Evolutionary conservation across 2,113 vertebrate species (phyloP).

Genomic region (Crotalus helleri): DNA sequence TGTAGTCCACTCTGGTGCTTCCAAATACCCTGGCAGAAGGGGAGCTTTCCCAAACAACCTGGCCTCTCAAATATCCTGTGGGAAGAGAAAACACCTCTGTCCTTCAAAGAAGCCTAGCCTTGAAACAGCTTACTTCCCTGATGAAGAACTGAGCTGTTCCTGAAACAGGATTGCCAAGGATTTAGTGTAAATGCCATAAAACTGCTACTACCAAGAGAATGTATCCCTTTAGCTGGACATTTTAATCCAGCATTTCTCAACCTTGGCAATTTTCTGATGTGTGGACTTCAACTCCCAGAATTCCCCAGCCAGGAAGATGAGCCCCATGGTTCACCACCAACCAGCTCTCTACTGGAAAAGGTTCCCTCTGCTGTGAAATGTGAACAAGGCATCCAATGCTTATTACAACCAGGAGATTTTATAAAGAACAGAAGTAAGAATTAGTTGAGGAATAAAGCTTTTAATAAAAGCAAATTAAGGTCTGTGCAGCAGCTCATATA

Average conservation of each 20-base stretch:
- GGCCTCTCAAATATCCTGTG: neutral
- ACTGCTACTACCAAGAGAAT: neutral
- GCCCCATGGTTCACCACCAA: neutral
- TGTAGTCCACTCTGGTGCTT: neutral
- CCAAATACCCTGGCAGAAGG: neutral
- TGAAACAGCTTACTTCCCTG: neutral
- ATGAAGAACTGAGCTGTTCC: neutral
- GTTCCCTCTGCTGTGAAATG: neutral
- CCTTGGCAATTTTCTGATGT: neutral
- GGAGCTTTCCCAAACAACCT: neutral
- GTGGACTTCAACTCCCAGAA: neutral
- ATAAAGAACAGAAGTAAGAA: neutral
- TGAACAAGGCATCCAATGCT: neutral
- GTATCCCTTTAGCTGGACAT: neutral
- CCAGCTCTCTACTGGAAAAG: neutral
- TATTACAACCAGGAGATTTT: neutral
- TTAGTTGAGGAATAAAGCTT: neutral
- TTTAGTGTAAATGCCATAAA: neutral
- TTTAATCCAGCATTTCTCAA: neutral
- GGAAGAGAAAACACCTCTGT: neutral
- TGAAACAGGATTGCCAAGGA: neutral
- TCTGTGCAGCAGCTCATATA: neutral
- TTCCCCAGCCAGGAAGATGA: neutral
- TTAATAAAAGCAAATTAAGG: neutral
- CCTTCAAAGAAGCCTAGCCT: neutral